Conservation (phyloP, 2,113 vertebrate genomes). For the Rattus rattus region DNA sequence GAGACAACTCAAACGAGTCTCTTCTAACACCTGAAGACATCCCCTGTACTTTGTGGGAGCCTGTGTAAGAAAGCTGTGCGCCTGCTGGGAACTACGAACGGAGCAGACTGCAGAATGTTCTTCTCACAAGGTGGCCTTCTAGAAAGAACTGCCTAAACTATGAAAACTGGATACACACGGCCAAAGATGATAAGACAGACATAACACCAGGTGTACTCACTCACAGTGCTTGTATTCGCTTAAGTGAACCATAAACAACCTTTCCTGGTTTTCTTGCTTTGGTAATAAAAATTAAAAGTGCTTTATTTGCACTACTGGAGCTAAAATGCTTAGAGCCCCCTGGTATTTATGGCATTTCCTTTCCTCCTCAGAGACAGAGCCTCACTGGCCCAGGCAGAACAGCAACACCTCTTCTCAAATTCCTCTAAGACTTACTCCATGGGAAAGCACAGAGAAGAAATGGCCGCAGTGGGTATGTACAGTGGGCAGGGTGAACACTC, state of each 20-base stretch:
- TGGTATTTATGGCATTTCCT: not conserved
- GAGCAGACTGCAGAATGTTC: not conserved
- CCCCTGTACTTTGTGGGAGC: not conserved
- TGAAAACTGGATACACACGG: not conserved
- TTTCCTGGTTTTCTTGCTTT: not conserved
- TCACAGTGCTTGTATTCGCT: not conserved
- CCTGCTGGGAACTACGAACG: not conserved
- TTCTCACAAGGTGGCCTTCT: not conserved
- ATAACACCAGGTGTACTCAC: not conserved
- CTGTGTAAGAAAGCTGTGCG: not conserved
- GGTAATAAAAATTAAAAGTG: not conserved
- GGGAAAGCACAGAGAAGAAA: not conserved
- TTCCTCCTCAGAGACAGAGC: not conserved
- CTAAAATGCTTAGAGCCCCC: not conserved
- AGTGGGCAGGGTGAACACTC: not conserved
- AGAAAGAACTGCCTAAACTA: not conserved
- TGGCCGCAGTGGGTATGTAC: accelerated
- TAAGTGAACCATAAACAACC: not conserved
- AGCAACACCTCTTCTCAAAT: not conserved
- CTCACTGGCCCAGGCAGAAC: not conserved
- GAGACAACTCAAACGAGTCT: conserved; percentile 16
- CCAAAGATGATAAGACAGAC: not conserved
- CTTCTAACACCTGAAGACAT: not conserved
- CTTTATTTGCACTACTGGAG: not conserved
- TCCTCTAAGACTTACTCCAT: not conserved